Evolutionary conservation across 2,797 vertebrate species (phyloP).

Genomic region (Rhinella marina): DNA sequence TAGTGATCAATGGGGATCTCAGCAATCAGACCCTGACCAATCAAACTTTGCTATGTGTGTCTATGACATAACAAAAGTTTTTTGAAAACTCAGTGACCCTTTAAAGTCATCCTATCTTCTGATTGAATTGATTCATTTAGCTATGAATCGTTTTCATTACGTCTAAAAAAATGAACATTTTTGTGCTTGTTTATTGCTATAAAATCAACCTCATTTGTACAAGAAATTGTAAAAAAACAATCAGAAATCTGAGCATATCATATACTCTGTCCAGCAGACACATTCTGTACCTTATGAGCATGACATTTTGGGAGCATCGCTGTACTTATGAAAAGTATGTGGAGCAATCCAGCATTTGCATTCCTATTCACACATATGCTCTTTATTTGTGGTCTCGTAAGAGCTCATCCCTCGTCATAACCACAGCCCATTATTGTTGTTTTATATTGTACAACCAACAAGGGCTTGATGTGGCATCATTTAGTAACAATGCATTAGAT

Average conservation of each 20-base stretch:
- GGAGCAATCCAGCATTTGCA: conserved; percentile 12
- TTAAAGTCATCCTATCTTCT: not conserved
- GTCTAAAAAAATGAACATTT: not conserved
- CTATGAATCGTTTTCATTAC: not conserved
- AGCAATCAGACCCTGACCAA: too few species aligned
- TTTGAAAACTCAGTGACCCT: too few species aligned
- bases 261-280: not conserved
- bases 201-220: not conserved
- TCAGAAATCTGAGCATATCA: not conserved
- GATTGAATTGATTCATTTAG: not conserved
- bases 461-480: conserved; percentile 13
- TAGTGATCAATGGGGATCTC: too few species aligned
- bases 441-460: not conserved
- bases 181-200: not conserved
- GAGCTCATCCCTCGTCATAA: not conserved
- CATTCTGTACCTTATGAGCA: not conserved
- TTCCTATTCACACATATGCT: conserved; percentile 44
- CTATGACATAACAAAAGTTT: not conserved
- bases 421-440: conserved; percentile 10
- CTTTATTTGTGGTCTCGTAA: conserved; percentile 35
- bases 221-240: not conserved
- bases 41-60: too few species aligned
- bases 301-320: conserved; percentile 16
- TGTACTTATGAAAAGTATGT: conserved; percentile 22
- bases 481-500: conserved; percentile 10